These are phyloP conservation scores for Oscheius onirici DNA, from an alignment of 2,888 invertebrate species.

Conservation along the genomic window DNA sequence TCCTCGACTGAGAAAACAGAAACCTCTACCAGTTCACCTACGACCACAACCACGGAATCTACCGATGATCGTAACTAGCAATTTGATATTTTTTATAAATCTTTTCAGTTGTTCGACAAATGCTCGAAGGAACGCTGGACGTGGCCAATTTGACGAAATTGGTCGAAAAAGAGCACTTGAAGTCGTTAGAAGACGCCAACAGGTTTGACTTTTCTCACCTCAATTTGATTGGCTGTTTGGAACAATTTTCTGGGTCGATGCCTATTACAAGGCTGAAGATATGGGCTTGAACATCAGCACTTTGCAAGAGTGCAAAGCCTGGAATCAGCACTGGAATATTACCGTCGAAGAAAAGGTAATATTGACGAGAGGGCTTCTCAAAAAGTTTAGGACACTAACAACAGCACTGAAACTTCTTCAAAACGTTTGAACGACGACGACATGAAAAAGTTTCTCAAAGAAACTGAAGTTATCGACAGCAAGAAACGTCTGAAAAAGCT, in stretches of 20 bases:
- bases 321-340: constrained; percentile 61
- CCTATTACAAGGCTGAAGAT: constrained; percentile 65
- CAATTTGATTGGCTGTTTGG: constrained; percentile 20
- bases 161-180: constrained; percentile 48
- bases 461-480: constrained; percentile 55
- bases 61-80: neutral
- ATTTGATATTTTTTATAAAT: neutral
- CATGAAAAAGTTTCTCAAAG: constrained; percentile 41
- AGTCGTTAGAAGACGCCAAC: constrained; percentile 48
- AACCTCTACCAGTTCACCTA: neutral
- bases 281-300: constrained; percentile 55
- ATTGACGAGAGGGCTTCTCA: neutral
- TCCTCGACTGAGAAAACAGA: neutral
- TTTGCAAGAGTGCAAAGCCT: constrained; percentile 60
- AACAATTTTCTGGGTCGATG: constrained; percentile 65
- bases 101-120: constrained; percentile 43
- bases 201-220: constrained; percentile 21
- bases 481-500: constrained; percentile 56
- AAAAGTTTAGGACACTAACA: neutral
- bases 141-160: constrained; percentile 44
- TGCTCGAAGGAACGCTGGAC: constrained; percentile 42
- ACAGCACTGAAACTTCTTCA: neutral
- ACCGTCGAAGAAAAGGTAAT: constrained; percentile 14
- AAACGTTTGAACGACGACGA: constrained; percentile 24
- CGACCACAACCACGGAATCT: constrained; percentile 1